These are phyloP conservation scores for Zalophus californianus DNA, from an alignment of 2,797 vertebrate species.

Conservation along the genomic window DNA sequence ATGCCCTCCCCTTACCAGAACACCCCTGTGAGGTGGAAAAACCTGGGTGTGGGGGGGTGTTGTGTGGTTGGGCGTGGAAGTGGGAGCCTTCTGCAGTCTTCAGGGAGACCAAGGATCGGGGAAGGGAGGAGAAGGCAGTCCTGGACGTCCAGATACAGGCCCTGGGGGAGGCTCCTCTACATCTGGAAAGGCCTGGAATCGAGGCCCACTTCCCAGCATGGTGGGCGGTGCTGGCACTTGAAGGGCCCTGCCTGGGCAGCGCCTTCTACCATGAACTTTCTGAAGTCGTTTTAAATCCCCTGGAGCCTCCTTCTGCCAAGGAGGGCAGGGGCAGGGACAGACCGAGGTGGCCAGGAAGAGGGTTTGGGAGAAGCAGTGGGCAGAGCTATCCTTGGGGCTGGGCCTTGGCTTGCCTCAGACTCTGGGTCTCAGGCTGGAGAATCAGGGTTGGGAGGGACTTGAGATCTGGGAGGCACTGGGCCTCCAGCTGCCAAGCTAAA, in stretches of 20 bases:
- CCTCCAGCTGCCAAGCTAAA: neutral
- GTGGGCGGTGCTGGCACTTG: slow-evolving; percentile 49
- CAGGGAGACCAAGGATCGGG: neutral
- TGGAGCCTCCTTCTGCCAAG: slow-evolving; percentile 56
- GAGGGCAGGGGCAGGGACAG: slow-evolving; percentile 54
- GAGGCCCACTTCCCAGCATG: slow-evolving; percentile 46
- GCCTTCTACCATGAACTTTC: slow-evolving; percentile 70
- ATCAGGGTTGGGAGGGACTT: slow-evolving; percentile 13
- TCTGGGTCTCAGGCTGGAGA: neutral
- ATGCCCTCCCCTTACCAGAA: neutral
- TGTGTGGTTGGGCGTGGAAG: neutral
- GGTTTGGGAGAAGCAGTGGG: neutral
- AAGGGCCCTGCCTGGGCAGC: slow-evolving; percentile 20
- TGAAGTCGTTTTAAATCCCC: slow-evolving; percentile 52
- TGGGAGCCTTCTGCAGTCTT: neutral
- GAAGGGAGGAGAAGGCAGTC: neutral
- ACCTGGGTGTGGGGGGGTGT: neutral
- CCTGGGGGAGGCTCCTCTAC: neutral
- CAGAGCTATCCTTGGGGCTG: slow-evolving; percentile 43
- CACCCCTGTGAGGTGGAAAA: neutral
- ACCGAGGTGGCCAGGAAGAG: neutral
- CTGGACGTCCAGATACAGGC: neutral
- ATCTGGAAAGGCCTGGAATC: slow-evolving; percentile 63
- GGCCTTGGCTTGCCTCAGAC: slow-evolving; percentile 34
- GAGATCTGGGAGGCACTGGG: slow-evolving; percentile 8